These are phyloP conservation scores for Eristalis tenax DNA, from an alignment of 2,888 invertebrate species.

Conservation along the genomic window DNA sequence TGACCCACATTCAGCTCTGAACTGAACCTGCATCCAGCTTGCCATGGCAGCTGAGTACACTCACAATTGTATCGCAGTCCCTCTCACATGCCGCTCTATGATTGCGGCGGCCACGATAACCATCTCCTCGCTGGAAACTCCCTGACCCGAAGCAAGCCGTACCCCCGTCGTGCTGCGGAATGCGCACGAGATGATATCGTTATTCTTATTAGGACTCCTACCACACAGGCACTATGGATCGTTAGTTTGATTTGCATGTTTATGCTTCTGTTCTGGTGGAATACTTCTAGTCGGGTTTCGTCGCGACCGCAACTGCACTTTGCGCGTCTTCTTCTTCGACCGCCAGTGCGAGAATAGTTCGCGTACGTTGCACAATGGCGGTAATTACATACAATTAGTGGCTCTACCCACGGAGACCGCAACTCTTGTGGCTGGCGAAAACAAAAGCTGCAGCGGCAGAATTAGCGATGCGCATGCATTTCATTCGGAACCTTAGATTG, in stretches of 20 bases:
- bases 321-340: neutral
- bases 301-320: constrained; percentile 1
- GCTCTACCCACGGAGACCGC: constrained; percentile 31
- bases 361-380: constrained; percentile 42
- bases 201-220: neutral
- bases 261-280: constrained; percentile 1
- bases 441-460: constrained; percentile 21
- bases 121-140: neutral
- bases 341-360: constrained; percentile 19
- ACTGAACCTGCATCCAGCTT: neutral
- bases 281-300: constrained; percentile 23
- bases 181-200: neutral
- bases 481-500: constrained; percentile 41
- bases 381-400: constrained; percentile 67
- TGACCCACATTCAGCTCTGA: neutral
- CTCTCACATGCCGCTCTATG: neutral
- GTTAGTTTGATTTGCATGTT: constrained; percentile 27
- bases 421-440: constrained; percentile 18
- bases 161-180: neutral
- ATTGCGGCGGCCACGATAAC: neutral
- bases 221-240: constrained; percentile 28
- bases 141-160: neutral
- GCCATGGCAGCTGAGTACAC: too few relatives aligned
- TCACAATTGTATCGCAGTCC: neutral
- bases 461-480: constrained; percentile 23